Conservation (phyloP, 2,888 invertebrate genomes). For the Drosophila silvestris region DNA sequence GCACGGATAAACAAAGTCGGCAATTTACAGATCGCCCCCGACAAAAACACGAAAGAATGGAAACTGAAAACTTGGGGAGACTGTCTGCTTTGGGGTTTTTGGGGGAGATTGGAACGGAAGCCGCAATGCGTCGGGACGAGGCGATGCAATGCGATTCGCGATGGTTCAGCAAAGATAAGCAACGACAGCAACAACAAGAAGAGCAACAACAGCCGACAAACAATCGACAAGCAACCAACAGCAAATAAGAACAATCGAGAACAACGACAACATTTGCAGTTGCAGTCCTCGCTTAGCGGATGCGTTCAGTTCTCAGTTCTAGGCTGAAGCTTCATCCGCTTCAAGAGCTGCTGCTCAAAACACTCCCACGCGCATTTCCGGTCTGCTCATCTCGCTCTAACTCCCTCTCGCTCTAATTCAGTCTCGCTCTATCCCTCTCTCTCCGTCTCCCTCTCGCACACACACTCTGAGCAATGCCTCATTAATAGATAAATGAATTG, state of each 20-base stretch:
- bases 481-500: constrained; percentile 75
- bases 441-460: background rate
- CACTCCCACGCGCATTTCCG: constrained; percentile 76
- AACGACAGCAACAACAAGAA: constrained; percentile 26
- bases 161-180: constrained; percentile 59
- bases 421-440: constrained; percentile 13
- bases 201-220: constrained; percentile 24
- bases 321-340: constrained; percentile 44
- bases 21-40: constrained; percentile 66
- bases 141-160: constrained; percentile 54
- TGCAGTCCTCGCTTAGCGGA: constrained; percentile 47
- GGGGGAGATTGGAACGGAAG: constrained; percentile 65
- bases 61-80: constrained; percentile 13
- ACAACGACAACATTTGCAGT: constrained; percentile 35
- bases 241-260: constrained; percentile 12
- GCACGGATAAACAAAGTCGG: constrained; percentile 7
- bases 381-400: constrained; percentile 9
- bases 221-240: constrained; percentile 9
- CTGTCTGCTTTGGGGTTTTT: constrained; percentile 18
- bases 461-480: constrained; percentile 25
- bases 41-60: constrained; percentile 31
- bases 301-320: constrained; percentile 38
- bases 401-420: background rate
- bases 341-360: constrained; percentile 13
- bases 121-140: constrained; percentile 41